Conservation (phyloP, 2,888 invertebrate species). For the Ferrisia virgata region DNA sequence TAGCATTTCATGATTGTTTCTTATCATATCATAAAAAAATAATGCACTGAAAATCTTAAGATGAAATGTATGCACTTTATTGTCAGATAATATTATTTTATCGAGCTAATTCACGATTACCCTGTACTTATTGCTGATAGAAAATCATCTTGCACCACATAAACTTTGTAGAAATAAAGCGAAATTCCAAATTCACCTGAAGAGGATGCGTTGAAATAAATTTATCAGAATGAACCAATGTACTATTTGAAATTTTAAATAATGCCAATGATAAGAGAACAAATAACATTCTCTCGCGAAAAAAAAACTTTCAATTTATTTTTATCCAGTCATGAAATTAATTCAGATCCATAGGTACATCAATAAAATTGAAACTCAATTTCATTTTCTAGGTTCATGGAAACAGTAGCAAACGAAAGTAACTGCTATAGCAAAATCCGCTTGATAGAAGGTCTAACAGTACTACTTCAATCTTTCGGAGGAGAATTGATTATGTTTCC, state of each 20-base stretch:
- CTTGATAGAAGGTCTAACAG: conserved; percentile 73
- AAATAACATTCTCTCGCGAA: too few species aligned
- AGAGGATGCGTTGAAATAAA: too few species aligned
- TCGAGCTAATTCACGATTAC: background rate
- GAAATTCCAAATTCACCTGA: too few species aligned
- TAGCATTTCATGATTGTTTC: background rate
- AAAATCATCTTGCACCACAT: background rate
- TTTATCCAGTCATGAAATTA: too few species aligned
- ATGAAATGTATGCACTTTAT: background rate
- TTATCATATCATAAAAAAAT: background rate
- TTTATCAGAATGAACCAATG: too few species aligned
- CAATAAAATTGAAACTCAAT: conserved; percentile 11
- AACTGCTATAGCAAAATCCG: conserved; percentile 66
- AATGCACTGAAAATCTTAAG: background rate
- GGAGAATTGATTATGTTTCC: conserved; percentile 77
- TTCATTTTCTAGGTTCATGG: conserved; percentile 63
- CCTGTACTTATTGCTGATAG: background rate
- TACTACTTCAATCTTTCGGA: conserved; percentile 74
- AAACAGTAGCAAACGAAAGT: conserved; percentile 67
- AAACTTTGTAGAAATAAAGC: too few species aligned
- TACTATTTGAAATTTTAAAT: too few species aligned
- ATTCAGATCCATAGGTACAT: too few species aligned
- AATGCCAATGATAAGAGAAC: too few species aligned
- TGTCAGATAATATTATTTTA: background rate
- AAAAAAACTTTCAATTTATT: too few species aligned